Evolutionary conservation across 2,113 vertebrate genomes (phyloP).

Genomic region (Dasyornis broadbenti): DNA sequence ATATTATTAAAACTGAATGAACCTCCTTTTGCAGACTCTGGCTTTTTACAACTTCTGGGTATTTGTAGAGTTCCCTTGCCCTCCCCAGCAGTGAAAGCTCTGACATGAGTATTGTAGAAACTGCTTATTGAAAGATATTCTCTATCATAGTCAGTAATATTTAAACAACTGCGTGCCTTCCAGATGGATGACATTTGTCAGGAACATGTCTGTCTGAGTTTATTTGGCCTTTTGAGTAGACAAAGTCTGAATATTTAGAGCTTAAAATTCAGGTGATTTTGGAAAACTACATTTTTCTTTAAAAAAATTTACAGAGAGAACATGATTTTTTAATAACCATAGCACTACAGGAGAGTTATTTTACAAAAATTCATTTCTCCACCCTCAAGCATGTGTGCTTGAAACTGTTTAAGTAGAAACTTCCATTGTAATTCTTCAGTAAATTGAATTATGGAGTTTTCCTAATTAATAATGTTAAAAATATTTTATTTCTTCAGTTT

Average conservation of each 20-base stretch:
- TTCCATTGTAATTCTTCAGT: background rate
- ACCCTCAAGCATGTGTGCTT: background rate
- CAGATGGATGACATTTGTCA: constrained; percentile 39
- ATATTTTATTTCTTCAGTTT: background rate
- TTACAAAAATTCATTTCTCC: background rate
- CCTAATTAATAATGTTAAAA: background rate
- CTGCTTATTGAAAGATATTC: background rate
- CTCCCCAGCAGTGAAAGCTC: constrained; percentile 8
- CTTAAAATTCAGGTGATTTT: constrained; percentile 16
- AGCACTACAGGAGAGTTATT: background rate
- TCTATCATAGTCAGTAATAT: constrained; percentile 12
- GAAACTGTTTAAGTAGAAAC: background rate
- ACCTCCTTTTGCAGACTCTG: background rate
- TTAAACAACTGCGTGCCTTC: constrained; percentile 36
- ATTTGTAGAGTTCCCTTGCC: background rate
- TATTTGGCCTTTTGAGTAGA: constrained; percentile 12
- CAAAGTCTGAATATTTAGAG: constrained; percentile 15
- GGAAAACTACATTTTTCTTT: constrained; percentile 14
- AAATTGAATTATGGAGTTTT: background rate
- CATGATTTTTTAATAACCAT: background rate
- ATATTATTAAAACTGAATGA: constrained; percentile 21
- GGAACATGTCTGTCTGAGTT: constrained; percentile 20
- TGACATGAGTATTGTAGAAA: background rate
- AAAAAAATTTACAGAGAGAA: background rate
- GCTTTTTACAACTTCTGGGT: background rate